These are phyloP conservation scores for Heliconius melpomene DNA, from an alignment of 1,140 invertebrate genomes.

Conservation along the genomic window DNA sequence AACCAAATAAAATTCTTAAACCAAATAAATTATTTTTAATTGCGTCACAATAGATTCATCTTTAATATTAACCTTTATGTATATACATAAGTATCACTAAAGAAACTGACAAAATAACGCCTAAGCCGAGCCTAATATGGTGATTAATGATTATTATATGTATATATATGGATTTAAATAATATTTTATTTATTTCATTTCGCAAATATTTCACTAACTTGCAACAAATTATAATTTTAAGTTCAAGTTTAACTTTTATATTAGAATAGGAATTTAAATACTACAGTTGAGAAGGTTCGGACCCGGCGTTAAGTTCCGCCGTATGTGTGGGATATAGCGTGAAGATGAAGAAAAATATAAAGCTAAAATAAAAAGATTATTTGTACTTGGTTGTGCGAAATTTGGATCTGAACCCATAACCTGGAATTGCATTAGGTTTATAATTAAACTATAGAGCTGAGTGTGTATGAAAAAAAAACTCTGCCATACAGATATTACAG, in stretches of 20 bases:
- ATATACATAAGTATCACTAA: not conserved
- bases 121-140: not conserved
- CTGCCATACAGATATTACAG: no score
- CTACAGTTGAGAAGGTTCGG: no score
- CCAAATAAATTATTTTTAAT: not conserved
- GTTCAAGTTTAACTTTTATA: slow-evolving; percentile 3
- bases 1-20: no score
- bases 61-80: not conserved
- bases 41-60: not conserved
- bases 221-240: not conserved
- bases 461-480: no score
- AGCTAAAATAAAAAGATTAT: no score
- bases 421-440: no score
- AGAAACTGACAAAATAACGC: not conserved
- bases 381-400: no score
- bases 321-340: not conserved
- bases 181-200: not conserved
- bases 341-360: no score
- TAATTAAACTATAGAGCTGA: no score
- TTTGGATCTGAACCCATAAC: no score
- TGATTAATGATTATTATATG: slow-evolving; percentile 8
- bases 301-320: no score
- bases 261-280: not conserved
- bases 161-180: not conserved
- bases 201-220: no score